Conservation (phyloP, 23 tunicate species). For the Ciona savignyi region DNA sequence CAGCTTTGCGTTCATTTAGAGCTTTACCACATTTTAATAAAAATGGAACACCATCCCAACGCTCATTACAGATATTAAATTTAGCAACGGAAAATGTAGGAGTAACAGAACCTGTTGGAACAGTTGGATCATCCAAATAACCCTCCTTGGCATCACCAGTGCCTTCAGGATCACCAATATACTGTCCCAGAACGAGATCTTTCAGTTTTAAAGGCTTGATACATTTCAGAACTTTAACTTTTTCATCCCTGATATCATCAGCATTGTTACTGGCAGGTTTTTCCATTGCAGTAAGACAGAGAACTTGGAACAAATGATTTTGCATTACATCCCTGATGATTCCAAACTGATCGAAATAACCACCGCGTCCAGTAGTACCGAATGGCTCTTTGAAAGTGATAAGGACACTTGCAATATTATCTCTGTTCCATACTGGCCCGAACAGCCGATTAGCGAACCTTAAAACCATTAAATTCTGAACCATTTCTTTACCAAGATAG, state of each 20-base stretch:
- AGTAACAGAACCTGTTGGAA: slow-evolving; percentile 78
- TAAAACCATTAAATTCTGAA: slow-evolving; percentile 80
- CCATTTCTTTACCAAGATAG: slow-evolving; percentile 96
- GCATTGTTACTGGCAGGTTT: slow-evolving; percentile 88
- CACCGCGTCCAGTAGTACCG: slow-evolving; percentile 89
- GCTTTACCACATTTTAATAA: slow-evolving; percentile 94
- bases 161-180: slow-evolving; percentile 81
- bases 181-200: slow-evolving; percentile 82
- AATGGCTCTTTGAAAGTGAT: slow-evolving; percentile 92
- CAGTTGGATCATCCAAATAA: slow-evolving; percentile 85
- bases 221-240: slow-evolving; percentile 83
- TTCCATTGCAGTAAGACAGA: slow-evolving; percentile 86
- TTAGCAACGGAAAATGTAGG: slow-evolving; percentile 77
- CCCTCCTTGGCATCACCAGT: slow-evolving; percentile 78
- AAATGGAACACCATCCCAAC: slow-evolving; percentile 98
- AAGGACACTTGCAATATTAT: slow-evolving; percentile 74
- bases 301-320: slow-evolving; percentile 86
- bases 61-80: slow-evolving; percentile 81
- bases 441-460: slow-evolving; percentile 91
- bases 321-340: slow-evolving; percentile 98
- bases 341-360: slow-evolving; percentile 90
- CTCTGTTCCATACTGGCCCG: slow-evolving; percentile 91
- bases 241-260: slow-evolving; percentile 87
- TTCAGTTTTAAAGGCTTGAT: slow-evolving; percentile 53
- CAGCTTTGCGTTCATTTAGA: slow-evolving; percentile 90